Base-by-base conservation (phyloP, 2,797 vertebrate species). In the Bovichtus variegatus region DNA sequence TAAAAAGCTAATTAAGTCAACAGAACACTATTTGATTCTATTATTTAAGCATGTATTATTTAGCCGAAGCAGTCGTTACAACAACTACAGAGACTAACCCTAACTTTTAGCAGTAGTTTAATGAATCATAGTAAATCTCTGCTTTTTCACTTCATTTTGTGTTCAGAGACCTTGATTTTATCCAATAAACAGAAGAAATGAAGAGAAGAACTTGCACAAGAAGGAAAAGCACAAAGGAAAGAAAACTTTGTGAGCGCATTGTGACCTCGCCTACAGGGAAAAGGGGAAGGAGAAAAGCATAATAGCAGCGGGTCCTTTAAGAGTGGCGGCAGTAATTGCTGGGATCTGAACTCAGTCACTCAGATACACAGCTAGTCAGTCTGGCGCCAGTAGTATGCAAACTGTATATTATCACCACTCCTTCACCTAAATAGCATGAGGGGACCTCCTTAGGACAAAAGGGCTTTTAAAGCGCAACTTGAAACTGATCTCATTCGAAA, bases 321-420 rank as follows among this genome's bases (percentile, higher is more conserved):
- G 97, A 96, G 95, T 93, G 91, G 94, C 94, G 88, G 95, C 95
- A 96, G 96, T 97, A 97, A 97, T 97, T 97, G 97, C 96, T 96
- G 95, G 96, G 96, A 97, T 96, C 95, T 96, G 92, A 95, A 94
- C 95, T 95, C 95, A 95, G 94, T 96, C 96, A 95, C 96, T 96
- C 96, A 97, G 96, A 97, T 97, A 96, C 97, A 95, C 96, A 96
- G 95, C 93, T 90, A 95, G 91, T 96, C 98, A 96, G 97, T 91
- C 97, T 97, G 98, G 97, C 97, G 98, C 98, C 98, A 97, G 97
- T 90, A 91, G 96, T 93, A 97, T 96, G 97, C 97, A 95, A 97
- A 98, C 97, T 96, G 96, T 97, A 96, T 96, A 97, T 98, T 97
- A 98, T 97, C 96, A 96, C 96, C 96, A 96, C 97, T 97, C 95